Evolutionary conservation across 2,113 vertebrate species (phyloP).

Genomic region (Thamnaconus septentrionalis): DNA sequence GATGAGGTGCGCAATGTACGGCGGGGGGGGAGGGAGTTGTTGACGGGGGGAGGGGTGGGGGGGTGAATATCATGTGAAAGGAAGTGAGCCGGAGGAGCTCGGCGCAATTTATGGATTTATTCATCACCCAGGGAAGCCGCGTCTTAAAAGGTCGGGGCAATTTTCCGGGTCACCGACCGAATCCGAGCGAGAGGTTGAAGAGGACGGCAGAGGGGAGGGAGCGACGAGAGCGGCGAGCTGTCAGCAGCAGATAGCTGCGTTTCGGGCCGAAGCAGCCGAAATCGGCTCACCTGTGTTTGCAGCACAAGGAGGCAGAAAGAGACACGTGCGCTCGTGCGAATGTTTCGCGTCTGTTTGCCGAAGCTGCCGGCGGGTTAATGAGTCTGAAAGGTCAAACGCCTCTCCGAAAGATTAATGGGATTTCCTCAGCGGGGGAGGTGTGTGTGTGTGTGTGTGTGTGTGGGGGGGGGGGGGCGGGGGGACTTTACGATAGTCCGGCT

Average conservation of each 20-base stretch:
- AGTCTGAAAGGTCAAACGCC: conserved; percentile 79
- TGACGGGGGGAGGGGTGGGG: conserved; percentile 22
- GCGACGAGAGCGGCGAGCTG: conserved; percentile 28
- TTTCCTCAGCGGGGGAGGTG: conserved; percentile 25
- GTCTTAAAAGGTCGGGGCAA: conserved; percentile 73
- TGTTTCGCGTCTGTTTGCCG: conserved; percentile 26
- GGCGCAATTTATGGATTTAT: conserved; percentile 76
- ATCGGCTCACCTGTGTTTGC: conserved; percentile 6
- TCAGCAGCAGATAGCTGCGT: conserved; percentile 20
- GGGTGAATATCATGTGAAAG: conserved; percentile 41
- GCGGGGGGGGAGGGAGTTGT: conserved; percentile 28
- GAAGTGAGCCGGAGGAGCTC: conserved; percentile 34
- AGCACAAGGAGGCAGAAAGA: background rate
- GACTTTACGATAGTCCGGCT: conserved; percentile 57
- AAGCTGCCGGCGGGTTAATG: conserved; percentile 62
- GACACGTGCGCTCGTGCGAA: background rate
- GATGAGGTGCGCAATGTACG: conserved; percentile 11
- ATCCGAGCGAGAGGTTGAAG: conserved; percentile 42
- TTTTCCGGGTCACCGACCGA: conserved; percentile 76
- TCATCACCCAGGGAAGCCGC: conserved; percentile 61
- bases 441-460: background rate
- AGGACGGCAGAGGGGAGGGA: conserved; percentile 24
- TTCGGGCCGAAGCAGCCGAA: background rate
- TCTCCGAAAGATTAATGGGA: conserved; percentile 72
- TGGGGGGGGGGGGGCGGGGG: conserved; percentile 44